These are phyloP conservation scores for Trissolcus japonicus DNA, from an alignment of 2,888 invertebrate species.

Conservation along the genomic window DNA sequence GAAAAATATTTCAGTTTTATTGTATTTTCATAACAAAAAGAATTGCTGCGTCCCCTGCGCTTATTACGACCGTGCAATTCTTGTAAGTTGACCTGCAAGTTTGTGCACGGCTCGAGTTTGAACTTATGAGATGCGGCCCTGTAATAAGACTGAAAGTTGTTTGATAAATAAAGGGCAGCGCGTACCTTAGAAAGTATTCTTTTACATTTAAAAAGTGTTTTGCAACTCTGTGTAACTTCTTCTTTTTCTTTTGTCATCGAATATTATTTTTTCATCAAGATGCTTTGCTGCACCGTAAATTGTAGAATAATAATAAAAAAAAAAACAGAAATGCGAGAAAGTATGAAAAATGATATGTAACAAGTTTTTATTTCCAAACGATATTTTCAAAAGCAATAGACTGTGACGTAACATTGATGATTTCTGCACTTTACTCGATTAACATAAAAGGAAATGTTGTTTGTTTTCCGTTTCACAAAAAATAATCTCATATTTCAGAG, in stretches of 20 bases:
- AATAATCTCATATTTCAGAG: conserved; percentile 43
- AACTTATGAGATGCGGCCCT: conserved; percentile 46
- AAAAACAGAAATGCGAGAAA: no score
- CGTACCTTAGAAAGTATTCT: conserved; percentile 24
- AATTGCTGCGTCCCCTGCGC: conserved; percentile 31
- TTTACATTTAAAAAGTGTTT: conserved; percentile 29
- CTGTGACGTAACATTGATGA: conserved; percentile 6
- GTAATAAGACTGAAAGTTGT: conserved; percentile 49
- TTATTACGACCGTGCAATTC: conserved; percentile 49
- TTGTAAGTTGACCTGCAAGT: conserved; percentile 48
- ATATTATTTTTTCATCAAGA: no score
- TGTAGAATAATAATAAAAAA: no score
- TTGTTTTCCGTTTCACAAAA: conserved; percentile 15
- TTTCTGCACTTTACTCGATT: conserved; percentile 14
- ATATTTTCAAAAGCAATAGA: no score
- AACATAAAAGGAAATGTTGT: conserved; percentile 1
- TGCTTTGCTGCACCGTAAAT: no score
- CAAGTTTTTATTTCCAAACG: no score
- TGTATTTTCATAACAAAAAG: conserved; percentile 50
- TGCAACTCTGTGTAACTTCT: conserved; percentile 24
- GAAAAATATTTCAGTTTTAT: conserved; percentile 50
- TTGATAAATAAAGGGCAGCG: conserved; percentile 37
- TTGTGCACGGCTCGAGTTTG: conserved; percentile 40
- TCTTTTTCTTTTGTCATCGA: not conserved
- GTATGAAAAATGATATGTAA: no score